Conservation (phyloP, 2,797 vertebrate genomes). For the Carcharodon carcharias region DNA sequence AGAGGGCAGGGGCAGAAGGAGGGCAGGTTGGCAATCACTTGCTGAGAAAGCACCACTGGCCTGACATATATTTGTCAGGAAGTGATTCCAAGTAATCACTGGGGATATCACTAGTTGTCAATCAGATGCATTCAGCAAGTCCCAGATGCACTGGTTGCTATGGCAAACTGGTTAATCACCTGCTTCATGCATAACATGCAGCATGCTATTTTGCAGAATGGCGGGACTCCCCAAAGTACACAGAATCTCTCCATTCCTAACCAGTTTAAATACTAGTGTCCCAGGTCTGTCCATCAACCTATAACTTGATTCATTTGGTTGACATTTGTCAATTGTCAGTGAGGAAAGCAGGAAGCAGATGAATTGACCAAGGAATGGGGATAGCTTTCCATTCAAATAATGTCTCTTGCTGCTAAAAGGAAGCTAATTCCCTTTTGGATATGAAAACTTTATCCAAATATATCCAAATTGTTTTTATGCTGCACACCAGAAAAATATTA, state of each 20-base stretch:
- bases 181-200: background rate
- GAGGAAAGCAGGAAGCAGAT: background rate
- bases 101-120: background rate
- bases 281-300: background rate
- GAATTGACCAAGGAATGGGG: background rate
- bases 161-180: background rate
- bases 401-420: background rate
- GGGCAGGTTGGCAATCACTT: background rate
- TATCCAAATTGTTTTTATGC: background rate
- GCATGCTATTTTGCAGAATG: background rate
- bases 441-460: background rate
- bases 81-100: background rate
- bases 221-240: background rate
- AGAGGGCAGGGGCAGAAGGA: background rate
- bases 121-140: slow-evolving; percentile 1
- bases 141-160: background rate
- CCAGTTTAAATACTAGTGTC: background rate
- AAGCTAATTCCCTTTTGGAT: background rate
- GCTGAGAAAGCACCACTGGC: background rate
- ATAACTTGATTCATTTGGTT: background rate
- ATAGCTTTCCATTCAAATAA: background rate
- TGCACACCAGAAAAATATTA: background rate
- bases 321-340: background rate
- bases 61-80: background rate
- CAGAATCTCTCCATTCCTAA: background rate